A percentile compares a stretch with the other conserved stretches of the same genome.
Conservation (phyloP, 1,140 invertebrate genomes). For the Brachionus angularis region DNA sequence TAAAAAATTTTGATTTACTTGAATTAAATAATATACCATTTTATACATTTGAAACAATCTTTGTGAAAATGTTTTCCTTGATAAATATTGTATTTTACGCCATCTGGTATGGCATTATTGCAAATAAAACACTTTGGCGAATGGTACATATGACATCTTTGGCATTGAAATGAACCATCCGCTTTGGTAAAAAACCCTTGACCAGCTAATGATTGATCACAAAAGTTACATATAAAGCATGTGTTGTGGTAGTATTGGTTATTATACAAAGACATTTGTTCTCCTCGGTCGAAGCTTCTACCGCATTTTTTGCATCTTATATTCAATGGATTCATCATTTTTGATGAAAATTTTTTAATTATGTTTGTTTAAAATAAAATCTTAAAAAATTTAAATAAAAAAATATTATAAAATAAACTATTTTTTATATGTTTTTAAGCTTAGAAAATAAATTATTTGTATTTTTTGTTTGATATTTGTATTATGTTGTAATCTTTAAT, state of each 20-base stretch:
- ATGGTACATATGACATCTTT: slow-evolving; percentile 41
- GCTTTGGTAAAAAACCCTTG: slow-evolving; percentile 27
- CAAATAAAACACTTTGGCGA: slow-evolving; percentile 35
- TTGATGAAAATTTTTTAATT: no score
- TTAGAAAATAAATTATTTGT: no score
- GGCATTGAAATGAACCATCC: slow-evolving; percentile 37
- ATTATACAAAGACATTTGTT: slow-evolving; percentile 42
- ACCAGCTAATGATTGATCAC: slow-evolving; percentile 33
- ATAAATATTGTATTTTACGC: slow-evolving; percentile 42
- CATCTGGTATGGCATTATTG: slow-evolving; percentile 37
- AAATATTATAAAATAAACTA: no score
- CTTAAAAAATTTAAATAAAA: no score
- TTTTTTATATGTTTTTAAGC: no score
- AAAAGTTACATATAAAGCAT: slow-evolving; percentile 40
- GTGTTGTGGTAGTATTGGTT: slow-evolving; percentile 29
- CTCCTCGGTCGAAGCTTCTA: slow-evolving; percentile 39
- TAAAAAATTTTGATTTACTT: neutral
- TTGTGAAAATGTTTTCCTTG: slow-evolving; percentile 43
- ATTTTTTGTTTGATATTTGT: no score
- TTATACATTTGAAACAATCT: slow-evolving; percentile 39
- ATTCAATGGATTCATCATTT: slow-evolving; percentile 44
- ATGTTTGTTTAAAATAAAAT: no score
- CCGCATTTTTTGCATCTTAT: slow-evolving; percentile 36
- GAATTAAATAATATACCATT: slow-evolving; percentile 8
- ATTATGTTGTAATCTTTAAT: no score